Conservation (phyloP, 2,888 invertebrate species). For the Clostera curtula region DNA sequence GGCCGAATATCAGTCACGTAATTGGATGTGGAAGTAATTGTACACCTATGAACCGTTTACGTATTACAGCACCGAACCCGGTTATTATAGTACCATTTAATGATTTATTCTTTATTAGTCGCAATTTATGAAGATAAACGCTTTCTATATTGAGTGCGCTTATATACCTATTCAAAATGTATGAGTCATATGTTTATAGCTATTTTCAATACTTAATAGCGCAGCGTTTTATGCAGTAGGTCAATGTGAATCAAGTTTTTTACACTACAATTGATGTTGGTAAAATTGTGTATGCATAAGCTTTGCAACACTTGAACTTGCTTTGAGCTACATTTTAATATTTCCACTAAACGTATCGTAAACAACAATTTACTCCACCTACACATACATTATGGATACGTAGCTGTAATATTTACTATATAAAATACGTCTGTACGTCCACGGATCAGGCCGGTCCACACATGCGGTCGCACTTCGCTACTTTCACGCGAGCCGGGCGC, state of each 20-base stretch:
- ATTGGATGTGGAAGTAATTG: constrained; percentile 55
- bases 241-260: too few species aligned
- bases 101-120: constrained; percentile 58
- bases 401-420: constrained; percentile 18
- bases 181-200: not conserved
- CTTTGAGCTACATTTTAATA: too few species aligned
- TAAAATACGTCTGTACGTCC: constrained; percentile 22
- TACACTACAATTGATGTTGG: too few species aligned
- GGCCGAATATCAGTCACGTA: constrained; percentile 50
- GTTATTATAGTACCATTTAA: constrained; percentile 48
- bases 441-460: constrained; percentile 41
- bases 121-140: constrained; percentile 52
- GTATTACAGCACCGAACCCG: constrained; percentile 42
- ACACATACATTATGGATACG: too few species aligned
- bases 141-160: constrained; percentile 23
- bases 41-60: constrained; percentile 52
- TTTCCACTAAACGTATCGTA: too few species aligned
- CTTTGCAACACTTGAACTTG: too few species aligned
- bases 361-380: too few species aligned
- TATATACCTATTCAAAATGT: constrained; percentile 7
- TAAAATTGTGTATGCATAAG: too few species aligned
- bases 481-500: constrained; percentile 69
- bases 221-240: too few species aligned
- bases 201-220: too few species aligned
- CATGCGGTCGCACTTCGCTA: constrained; percentile 54